Evolutionary conservation across 2,888 invertebrate species (phyloP), one percentile per base, ranked within the genome.

Genomic region (Agrenia bidenticulata): DNA sequence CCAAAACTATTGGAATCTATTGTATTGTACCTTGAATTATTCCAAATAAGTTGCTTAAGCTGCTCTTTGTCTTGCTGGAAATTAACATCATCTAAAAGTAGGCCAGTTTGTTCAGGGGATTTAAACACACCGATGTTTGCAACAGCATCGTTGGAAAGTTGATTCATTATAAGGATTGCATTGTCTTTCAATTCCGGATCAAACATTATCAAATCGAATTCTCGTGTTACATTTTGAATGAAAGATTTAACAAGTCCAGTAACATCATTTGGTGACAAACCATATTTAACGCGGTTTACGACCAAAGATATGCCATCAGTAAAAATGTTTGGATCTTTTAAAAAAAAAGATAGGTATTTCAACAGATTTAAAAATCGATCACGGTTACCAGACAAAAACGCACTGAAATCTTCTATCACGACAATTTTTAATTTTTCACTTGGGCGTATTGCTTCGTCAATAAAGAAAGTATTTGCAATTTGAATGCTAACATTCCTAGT

Each of bases 341-440:
- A 9, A 39, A 39, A 39, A 11, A 39, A 9, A 9, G 39, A 39
- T 11, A 15, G 9, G 39, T 39, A 39, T 39, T 5, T 49, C n/a
- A 49, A 49, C n/a, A 49, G 19, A 11, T 49, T n/a, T 49, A 49
- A 5, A 49, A n/a, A n/a, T n/a, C n/a, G n/a, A n/a, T n/a, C n/a
- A n/a, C n/a, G n/a, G n/a, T n/a, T n/a, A n/a, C n/a, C n/a, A n/a
- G n/a, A n/a, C n/a, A n/a, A n/a, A n/a, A n/a, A n/a, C n/a, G n/a
- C n/a, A n/a, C n/a, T n/a, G n/a, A n/a, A n/a, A n/a, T n/a, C n/a
- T n/a, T n/a, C n/a, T n/a, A n/a, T n/a, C n/a, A n/a, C n/a, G n/a
- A n/a, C n/a, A n/a, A n/a, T n/a, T n/a, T n/a, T n/a, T n/a, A n/a
- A n/a, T n/a, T n/a, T n/a, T n/a, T n/a, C n/a, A n/a, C n/a, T n/a